A percentile compares a stretch with the other conserved stretches of the same genome.
Evolutionary conservation across 1,140 invertebrate species (phyloP).

Genomic region (Trissolcus basalis): DNA sequence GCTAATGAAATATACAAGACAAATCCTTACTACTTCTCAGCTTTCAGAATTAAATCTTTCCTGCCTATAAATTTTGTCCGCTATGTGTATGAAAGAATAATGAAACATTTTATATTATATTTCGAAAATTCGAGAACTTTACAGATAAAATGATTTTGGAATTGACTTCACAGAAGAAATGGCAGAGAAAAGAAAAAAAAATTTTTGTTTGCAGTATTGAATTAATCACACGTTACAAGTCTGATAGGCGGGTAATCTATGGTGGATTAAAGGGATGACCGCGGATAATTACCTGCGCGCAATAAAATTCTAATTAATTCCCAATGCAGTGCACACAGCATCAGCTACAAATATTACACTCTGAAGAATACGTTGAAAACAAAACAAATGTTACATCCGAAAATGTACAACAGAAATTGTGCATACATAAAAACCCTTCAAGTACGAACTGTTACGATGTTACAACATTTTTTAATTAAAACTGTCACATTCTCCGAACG

Average conservation of each 20-base stretch:
- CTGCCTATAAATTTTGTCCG: conserved; percentile 21
- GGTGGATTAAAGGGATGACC: conserved; percentile 61
- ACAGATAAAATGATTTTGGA: too few species aligned
- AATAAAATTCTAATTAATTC: conserved; percentile 63
- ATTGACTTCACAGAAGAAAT: too few species aligned
- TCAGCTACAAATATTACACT: conserved; percentile 7
- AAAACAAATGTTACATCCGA: not conserved
- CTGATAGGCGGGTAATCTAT: conserved; percentile 57
- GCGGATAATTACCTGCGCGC: conserved; percentile 60
- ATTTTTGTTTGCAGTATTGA: conserved; percentile 32
- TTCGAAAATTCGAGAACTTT: too few species aligned
- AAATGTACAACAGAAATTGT: not conserved
- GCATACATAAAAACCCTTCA: too few species aligned
- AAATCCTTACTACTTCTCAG: conserved; percentile 32
- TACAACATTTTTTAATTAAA: too few species aligned
- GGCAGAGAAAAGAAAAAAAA: too few species aligned
- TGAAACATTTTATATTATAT: too few species aligned
- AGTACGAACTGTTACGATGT: too few species aligned
- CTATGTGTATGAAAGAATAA: too few species aligned
- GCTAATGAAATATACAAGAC: conserved; percentile 50
- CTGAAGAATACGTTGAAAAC: conserved; percentile 6
- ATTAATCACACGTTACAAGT: conserved; percentile 61
- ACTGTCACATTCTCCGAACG: too few species aligned
- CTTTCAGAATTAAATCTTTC: conserved; percentile 31
- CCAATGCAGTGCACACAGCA: conserved; percentile 44